Percentiles rank a stretch among this genome's conserved stretches.
Evolutionary conservation across 2,113 vertebrate species (phyloP).

Genomic region (Myocastor coypus): DNA sequence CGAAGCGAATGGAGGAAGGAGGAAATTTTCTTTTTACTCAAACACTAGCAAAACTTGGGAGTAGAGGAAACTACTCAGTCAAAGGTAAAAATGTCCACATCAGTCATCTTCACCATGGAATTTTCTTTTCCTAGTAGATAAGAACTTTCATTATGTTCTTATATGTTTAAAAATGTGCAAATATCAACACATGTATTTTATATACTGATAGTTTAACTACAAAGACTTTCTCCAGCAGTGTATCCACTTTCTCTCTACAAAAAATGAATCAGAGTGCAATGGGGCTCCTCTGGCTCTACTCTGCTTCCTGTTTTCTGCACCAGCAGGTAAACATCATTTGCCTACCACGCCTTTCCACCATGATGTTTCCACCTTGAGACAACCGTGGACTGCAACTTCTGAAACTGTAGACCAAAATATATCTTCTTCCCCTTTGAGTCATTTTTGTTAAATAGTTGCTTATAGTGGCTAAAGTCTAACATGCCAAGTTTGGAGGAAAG

Average conservation of each 20-base stretch:
- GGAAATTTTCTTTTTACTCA: background rate
- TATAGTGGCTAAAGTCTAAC: background rate
- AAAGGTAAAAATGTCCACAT: background rate
- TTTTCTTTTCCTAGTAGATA: background rate
- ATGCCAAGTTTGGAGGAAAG: slow-evolving; percentile 25
- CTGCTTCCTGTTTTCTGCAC: background rate
- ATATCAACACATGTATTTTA: background rate
- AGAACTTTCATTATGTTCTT: background rate
- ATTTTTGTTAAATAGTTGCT: background rate
- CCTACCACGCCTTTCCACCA: background rate
- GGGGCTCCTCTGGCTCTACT: background rate
- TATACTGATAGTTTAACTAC: background rate
- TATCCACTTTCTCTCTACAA: background rate
- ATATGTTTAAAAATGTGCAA: slow-evolving; percentile 27
- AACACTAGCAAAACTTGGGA: background rate
- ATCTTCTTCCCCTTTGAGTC: too few relatives aligned
- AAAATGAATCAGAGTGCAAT: too few relatives aligned
- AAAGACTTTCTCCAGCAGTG: background rate
- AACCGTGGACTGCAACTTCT: background rate
- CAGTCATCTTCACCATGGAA: background rate
- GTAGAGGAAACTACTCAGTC: background rate
- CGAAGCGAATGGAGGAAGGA: rapidly evolving
- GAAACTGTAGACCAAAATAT: background rate
- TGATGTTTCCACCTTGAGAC: background rate
- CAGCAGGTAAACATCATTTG: background rate